phyloP scores from a whole-genome alignment of 2,888 invertebrate species.

The Ditula angustiorana region DNA sequence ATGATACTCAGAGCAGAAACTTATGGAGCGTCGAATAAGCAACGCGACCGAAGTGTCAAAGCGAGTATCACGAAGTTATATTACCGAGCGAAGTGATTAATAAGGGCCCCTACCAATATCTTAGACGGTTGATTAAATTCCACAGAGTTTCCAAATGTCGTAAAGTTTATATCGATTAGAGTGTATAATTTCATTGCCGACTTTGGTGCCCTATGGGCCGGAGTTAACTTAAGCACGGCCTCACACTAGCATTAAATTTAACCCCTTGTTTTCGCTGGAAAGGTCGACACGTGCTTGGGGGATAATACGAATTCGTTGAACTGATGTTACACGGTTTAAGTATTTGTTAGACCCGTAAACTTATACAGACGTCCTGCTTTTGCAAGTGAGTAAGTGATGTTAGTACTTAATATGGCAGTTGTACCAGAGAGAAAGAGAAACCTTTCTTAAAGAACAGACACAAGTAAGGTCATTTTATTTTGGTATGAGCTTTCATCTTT shows the following conservation, averaged over 20 bases:
- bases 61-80: constrained; percentile 37
- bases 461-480: too few relatives aligned
- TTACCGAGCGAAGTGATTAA: constrained; percentile 58
- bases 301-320: constrained; percentile 12
- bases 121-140: constrained; percentile 79
- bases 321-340: background rate
- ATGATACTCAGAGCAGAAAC: background rate
- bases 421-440: too few relatives aligned
- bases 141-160: constrained; percentile 62
- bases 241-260: constrained; percentile 38
- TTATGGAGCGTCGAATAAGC: constrained; percentile 2
- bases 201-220: constrained; percentile 37
- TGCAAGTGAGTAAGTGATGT: too few relatives aligned
- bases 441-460: too few relatives aligned
- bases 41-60: constrained; percentile 24
- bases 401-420: too few relatives aligned
- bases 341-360: background rate
- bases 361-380: too few relatives aligned
- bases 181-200: constrained; percentile 68
- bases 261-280: constrained; percentile 26
- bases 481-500: too few relatives aligned
- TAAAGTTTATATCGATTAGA: constrained; percentile 74
- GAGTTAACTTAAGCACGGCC: constrained; percentile 7
- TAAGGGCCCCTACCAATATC: constrained; percentile 69
- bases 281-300: constrained; percentile 16